Conservation (phyloP, 2,797 vertebrate species). For the Morelia viridis region DNA sequence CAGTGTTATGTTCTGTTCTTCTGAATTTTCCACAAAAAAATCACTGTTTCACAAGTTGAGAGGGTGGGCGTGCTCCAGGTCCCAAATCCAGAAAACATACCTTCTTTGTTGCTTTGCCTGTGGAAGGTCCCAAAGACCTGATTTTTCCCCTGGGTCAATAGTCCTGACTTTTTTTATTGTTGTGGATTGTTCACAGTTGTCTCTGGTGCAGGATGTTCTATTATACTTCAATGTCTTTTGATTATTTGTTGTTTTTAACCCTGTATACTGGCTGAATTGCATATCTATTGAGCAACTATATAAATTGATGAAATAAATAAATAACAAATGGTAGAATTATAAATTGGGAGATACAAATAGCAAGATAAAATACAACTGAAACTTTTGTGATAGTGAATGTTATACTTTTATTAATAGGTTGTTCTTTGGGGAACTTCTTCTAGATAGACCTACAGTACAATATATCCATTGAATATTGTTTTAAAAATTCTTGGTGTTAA, state of each 20-base stretch:
- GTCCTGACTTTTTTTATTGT: background rate
- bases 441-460: background rate
- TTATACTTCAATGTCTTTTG: background rate
- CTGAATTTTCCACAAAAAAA: background rate
- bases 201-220: background rate
- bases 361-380: background rate
- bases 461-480: background rate
- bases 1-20: background rate
- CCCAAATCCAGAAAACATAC: background rate
- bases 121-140: background rate
- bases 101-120: background rate
- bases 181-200: background rate
- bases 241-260: background rate
- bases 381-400: background rate
- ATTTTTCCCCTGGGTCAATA: background rate
- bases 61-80: background rate
- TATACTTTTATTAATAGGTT: too few species aligned
- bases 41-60: background rate
- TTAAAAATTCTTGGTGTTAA: background rate
- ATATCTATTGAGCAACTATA: background rate
- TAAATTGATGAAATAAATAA: background rate
- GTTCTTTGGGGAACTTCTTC: background rate
- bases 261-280: background rate
- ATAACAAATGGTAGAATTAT: background rate
- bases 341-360: background rate